Percentiles rank a stretch among this genome's conserved stretches.
Evolutionary conservation across 2,113 vertebrate genomes (phyloP).

Genomic region (Notiomystis cincta): DNA sequence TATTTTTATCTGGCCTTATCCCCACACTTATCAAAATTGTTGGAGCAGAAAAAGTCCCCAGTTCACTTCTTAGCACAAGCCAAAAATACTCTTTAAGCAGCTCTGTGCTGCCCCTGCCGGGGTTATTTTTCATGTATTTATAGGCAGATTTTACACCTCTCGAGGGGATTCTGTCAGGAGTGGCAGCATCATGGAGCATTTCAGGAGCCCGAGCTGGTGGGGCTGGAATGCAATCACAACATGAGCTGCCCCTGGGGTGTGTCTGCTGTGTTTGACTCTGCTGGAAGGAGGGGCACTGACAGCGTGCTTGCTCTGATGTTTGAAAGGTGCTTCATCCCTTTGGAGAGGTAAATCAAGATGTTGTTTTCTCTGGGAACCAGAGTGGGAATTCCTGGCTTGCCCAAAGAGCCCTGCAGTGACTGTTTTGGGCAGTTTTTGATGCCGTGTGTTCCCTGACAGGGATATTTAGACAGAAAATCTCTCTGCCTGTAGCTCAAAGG

Average conservation of each 20-base stretch:
- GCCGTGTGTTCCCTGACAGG: rapidly evolving
- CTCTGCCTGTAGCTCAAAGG: not conserved
- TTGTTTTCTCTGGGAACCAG: not conserved
- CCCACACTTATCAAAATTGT: not conserved
- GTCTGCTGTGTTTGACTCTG: not conserved
- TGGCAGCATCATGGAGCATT: not conserved
- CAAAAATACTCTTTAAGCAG: not conserved
- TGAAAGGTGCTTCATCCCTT: too few species aligned
- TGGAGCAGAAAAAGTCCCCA: not conserved
- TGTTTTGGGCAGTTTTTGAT: rapidly evolving
- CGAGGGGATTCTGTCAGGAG: not conserved
- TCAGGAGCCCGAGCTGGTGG: not conserved
- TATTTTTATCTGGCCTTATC: not conserved
- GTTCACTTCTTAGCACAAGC: not conserved
- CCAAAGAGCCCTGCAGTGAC: not conserved
- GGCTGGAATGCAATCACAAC: rapidly evolving
- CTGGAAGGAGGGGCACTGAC: not conserved
- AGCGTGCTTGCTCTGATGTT: rapidly evolving
- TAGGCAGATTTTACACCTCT: not conserved
- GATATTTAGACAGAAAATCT: not conserved
- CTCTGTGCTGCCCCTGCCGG: not conserved
- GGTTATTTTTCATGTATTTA: not conserved
- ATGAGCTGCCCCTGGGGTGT: rapidly evolving
- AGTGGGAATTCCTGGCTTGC: not conserved
- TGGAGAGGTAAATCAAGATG: not conserved